These are phyloP conservation scores for Brassicogethes aeneus DNA, from an alignment of 2,888 invertebrate species.

Conservation along the genomic window DNA sequence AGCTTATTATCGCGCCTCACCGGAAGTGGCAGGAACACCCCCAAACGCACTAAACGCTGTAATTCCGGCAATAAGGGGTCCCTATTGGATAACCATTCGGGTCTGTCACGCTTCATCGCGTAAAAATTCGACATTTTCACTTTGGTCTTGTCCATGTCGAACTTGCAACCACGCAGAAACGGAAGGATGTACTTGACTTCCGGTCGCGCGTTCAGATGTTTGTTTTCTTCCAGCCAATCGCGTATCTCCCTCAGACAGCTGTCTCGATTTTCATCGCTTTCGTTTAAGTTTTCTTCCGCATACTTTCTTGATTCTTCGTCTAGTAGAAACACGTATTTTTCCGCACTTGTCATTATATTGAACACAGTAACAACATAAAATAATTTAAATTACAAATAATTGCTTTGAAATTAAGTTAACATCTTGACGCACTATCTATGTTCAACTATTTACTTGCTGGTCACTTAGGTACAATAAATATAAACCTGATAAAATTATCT, in stretches of 20 bases:
- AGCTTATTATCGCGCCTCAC: slow-evolving; percentile 41
- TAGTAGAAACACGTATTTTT: slow-evolving; percentile 17
- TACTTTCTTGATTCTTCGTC: slow-evolving; percentile 22
- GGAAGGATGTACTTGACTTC: slow-evolving; percentile 44
- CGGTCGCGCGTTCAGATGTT: slow-evolving; percentile 37
- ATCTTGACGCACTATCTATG: no score
- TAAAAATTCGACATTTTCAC: slow-evolving; percentile 47
- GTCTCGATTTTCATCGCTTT: slow-evolving; percentile 29
- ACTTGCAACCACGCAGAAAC: slow-evolving; percentile 52
- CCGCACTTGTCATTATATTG: no score
- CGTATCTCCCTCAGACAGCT: slow-evolving; percentile 30
- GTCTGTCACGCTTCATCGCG: slow-evolving; percentile 42
- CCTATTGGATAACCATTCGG: slow-evolving; percentile 51
- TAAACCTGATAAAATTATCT: no score
- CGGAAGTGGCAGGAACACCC: slow-evolving; percentile 49
- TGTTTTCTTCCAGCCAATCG: slow-evolving; percentile 40
- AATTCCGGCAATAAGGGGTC: slow-evolving; percentile 48
- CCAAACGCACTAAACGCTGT: slow-evolving; percentile 45
- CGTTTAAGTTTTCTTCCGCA: slow-evolving; percentile 28
- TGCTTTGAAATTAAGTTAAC: no score
- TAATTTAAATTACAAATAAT: no score
- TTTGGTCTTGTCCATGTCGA: slow-evolving; percentile 47
- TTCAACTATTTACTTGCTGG: no score
- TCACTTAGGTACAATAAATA: no score
- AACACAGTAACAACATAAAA: no score